phyloP scores from a whole-genome alignment of 2,888 invertebrate species.

The Melinaea marsaeus region DNA sequence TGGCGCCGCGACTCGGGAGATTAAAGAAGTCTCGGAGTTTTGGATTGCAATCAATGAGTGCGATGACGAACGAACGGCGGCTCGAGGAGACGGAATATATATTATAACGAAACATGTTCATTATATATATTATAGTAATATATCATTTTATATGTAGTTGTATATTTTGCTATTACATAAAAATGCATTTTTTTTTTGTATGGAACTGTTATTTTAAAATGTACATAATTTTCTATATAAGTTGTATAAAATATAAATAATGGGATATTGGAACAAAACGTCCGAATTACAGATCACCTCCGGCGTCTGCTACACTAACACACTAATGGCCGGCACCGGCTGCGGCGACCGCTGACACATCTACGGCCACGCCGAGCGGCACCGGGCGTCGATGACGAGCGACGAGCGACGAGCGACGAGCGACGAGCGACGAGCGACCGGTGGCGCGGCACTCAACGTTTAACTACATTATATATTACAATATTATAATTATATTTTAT shows the following conservation, averaged over 20 bases:
- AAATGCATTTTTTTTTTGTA: not conserved
- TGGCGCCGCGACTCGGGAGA: constrained; percentile 45
- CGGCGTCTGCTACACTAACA: constrained; percentile 60
- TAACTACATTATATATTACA: no score
- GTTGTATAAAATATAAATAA: not conserved
- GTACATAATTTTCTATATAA: no score
- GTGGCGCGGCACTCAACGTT: no score
- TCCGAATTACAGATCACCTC: constrained; percentile 42
- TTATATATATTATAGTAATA: no score
- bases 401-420: constrained; percentile 14
- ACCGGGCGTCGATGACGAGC: constrained; percentile 23
- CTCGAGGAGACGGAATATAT: constrained; percentile 38
- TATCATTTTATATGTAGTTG: no score
- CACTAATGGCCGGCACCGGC: constrained; percentile 51
- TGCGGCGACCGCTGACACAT: constrained; percentile 49
- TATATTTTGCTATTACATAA: not conserved
- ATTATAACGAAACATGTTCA: no score
- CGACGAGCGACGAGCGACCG: no score
- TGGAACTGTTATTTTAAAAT: no score
- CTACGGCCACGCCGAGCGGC: constrained; percentile 40
- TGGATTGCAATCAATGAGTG: constrained; percentile 45
- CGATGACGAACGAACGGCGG: constrained; percentile 54
- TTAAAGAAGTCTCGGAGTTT: constrained; percentile 52
- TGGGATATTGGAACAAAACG: constrained; percentile 17
- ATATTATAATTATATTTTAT: no score